Base-by-base conservation (phyloP, 1,140 invertebrate species). In the Drosophila pruinosa region DNA sequence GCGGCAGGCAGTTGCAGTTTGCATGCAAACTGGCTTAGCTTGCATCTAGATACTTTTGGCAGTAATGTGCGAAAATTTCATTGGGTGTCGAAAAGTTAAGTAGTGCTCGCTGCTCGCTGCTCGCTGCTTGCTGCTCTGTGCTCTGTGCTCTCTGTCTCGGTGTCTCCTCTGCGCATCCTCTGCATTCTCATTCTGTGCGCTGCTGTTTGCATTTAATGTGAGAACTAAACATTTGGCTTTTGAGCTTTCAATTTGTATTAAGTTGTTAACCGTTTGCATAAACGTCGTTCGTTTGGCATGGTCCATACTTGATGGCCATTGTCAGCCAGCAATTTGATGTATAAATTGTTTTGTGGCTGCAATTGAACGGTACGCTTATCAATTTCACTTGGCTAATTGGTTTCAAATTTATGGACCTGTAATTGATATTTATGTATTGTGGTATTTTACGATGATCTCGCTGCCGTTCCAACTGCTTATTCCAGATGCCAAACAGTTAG, bases 1-100 rank as follows among this genome's bases (percentile, higher is more conserved):
- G 0, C 4, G 12, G 12, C 2, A 6, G 12, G 19, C 53, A 14
- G 17, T 10, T 24, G 28, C 48, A 14, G 53, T 7, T 45, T 24
- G 43, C 78, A 83, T 83, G 79, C 79, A 78, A 64, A 41, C 19
- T 10, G 52, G 17, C 39, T 14, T 31, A 57, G 45, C 53, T 79
- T 83, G 83, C 83, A 88, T 89, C 82, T 88, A 88, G 82, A 89
- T 89, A 89, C 86, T 89, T 89, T 89, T 89, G 86, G 86, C 86
- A 89, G 86, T 89, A 89, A 89, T 89, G 86, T 89, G 86, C 86
- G 86, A 89, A 89, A 89, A 85, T 89, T 86, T 88, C 83, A 89
- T 88, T 89, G 83, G 83, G 83, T 88, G 82, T 88, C 82, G 82
- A 88, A 88, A 88, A 88, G 83, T 88, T 88, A 88, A 88, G 82